These are phyloP conservation scores for Reticulitermes lucifugus DNA, from an alignment of 2,888 invertebrate genomes.

Conservation along the genomic window DNA sequence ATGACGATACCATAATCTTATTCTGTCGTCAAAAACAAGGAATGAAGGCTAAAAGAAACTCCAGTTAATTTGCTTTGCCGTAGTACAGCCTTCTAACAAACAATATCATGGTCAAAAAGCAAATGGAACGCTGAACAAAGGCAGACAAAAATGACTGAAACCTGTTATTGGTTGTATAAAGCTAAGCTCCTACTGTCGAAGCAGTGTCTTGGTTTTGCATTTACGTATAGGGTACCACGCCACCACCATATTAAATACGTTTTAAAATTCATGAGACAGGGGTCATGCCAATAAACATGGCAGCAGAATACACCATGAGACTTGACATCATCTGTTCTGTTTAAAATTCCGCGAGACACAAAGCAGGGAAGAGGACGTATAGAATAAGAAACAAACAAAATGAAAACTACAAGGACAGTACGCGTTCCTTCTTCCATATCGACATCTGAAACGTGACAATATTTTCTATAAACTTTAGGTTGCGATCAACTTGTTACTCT, in stretches of 20 bases:
- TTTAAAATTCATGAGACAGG: conserved; percentile 46
- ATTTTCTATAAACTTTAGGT: background rate
- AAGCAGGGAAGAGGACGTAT: background rate
- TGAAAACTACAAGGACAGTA: conserved; percentile 41
- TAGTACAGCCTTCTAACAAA: too few relatives aligned
- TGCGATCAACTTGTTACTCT: conserved; percentile 24
- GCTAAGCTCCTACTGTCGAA: background rate
- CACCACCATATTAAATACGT: conserved; percentile 1
- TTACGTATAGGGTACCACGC: background rate
- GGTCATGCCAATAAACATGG: conserved; percentile 49
- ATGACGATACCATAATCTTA: too few relatives aligned
- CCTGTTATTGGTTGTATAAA: conserved; percentile 7
- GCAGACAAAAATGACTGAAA: background rate
- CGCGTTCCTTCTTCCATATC: background rate
- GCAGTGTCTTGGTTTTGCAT: background rate
- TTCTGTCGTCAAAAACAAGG: too few relatives aligned
- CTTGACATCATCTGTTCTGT: conserved; percentile 19
- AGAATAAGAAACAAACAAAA: conserved; percentile 52
- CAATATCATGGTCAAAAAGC: too few relatives aligned
- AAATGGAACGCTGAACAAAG: too few relatives aligned
- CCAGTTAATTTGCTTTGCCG: too few relatives aligned
- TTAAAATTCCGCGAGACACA: conserved; percentile 37
- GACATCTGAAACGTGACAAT: conserved; percentile 24
- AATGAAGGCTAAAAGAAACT: too few relatives aligned
- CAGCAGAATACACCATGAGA: conserved; percentile 14